A percentile compares a stretch with the other conserved stretches of the same genome.
phyloP scores from a whole-genome alignment of 2,113 vertebrate species.

The Machaerirhynchus nigripectus region DNA sequence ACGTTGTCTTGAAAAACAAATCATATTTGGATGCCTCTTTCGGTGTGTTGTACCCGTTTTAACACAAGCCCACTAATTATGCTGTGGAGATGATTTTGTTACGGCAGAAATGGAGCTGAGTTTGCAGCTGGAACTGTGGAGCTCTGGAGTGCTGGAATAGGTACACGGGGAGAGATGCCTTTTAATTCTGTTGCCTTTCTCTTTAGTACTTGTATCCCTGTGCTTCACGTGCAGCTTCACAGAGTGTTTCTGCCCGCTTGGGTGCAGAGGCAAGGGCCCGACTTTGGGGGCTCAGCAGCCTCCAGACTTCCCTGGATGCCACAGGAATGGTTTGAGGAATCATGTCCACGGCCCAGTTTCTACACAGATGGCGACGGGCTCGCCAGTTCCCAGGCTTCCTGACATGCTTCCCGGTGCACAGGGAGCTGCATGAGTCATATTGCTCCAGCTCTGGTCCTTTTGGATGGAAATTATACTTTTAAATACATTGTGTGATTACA shows the following conservation, averaged over 20 bases:
- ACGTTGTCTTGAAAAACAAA: background rate
- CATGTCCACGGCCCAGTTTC: background rate
- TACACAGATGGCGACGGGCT: background rate
- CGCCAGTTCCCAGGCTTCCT: background rate
- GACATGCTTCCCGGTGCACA: background rate
- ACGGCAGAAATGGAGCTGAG: background rate
- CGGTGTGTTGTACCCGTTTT: background rate
- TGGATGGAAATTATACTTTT: slow-evolving; percentile 52
- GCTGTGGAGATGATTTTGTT: slow-evolving; percentile 51
- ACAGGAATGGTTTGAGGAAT: background rate
- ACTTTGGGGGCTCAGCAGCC: background rate
- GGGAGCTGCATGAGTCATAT: slow-evolving; percentile 27
- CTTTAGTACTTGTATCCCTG: background rate
- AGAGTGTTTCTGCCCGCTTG: background rate
- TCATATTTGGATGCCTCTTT: slow-evolving; percentile 28
- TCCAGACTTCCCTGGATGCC: background rate
- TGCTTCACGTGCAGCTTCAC: background rate
- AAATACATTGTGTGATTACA: slow-evolving; percentile 36
- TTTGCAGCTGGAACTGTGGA: background rate
- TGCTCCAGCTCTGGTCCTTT: slow-evolving; percentile 22
- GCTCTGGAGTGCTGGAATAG: background rate
- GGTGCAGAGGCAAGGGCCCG: background rate
- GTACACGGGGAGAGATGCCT: background rate
- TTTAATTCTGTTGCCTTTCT: background rate
- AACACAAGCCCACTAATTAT: slow-evolving; percentile 8